These are phyloP conservation scores for Acrocyrtus sp. DNA, from an alignment of 2,888 invertebrate genomes.

Conservation along the genomic window DNA sequence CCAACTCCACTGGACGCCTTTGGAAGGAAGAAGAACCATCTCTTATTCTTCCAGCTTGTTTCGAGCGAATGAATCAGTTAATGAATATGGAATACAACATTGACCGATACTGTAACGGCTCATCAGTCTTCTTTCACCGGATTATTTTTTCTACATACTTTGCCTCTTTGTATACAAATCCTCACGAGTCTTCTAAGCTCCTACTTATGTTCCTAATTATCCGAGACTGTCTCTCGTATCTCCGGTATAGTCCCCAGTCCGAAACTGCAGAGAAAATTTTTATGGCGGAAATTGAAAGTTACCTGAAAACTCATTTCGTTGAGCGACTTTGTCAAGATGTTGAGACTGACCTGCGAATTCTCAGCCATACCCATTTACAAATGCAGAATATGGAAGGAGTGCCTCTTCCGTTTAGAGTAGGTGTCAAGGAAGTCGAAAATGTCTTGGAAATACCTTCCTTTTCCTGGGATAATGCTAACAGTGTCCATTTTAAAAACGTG, in stretches of 20 bases:
- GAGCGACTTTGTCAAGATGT: slow-evolving; percentile 84
- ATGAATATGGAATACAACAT: slow-evolving; percentile 72
- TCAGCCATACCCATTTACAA: slow-evolving; percentile 91
- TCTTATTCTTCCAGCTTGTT: slow-evolving; percentile 71
- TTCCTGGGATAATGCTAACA: slow-evolving; percentile 69
- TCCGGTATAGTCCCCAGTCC: slow-evolving; percentile 47
- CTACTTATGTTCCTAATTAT: slow-evolving; percentile 53
- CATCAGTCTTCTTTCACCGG: slow-evolving; percentile 85
- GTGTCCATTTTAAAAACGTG: slow-evolving; percentile 72
- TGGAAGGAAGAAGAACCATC: slow-evolving; percentile 72
- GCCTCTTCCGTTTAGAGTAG: slow-evolving; percentile 75
- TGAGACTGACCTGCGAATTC: slow-evolving; percentile 91
- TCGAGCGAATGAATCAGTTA: slow-evolving; percentile 75
- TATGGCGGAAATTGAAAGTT: slow-evolving; percentile 51
- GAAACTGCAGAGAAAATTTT: slow-evolving; percentile 34
- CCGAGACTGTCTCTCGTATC: slow-evolving; percentile 53
- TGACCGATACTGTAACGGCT: slow-evolving; percentile 75
- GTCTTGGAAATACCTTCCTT: slow-evolving; percentile 72
- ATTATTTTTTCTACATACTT: slow-evolving; percentile 81
- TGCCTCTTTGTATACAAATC: slow-evolving; percentile 76
- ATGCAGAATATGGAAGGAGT: slow-evolving; percentile 63
- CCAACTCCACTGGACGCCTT: slow-evolving; percentile 22
- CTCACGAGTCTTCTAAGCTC: slow-evolving; percentile 68
- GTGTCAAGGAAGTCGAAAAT: slow-evolving; percentile 74
- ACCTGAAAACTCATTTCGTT: slow-evolving; percentile 65